Evolutionary conservation across 2,888 invertebrate genomes (phyloP).

Genomic region (Ganaspis brasiliensis): DNA sequence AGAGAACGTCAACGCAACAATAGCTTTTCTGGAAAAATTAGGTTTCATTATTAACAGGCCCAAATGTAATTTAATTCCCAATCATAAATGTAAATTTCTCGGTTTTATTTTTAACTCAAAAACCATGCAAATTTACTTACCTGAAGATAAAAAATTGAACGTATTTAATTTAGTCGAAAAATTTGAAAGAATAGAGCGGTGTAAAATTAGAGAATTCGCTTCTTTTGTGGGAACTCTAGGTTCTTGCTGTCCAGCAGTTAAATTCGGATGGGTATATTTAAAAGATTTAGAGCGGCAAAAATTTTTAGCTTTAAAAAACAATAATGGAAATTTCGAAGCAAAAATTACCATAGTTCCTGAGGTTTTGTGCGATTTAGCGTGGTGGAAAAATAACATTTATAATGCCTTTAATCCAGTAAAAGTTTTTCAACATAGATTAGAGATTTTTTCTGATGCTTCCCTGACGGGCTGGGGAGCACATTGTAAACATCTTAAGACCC

Average conservation of each 20-base stretch:
- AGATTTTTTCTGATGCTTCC: no score
- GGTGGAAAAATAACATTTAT: background rate
- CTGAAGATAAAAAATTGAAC: background rate
- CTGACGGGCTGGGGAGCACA: conserved; percentile 46
- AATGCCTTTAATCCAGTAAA: no score
- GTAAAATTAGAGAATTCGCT: conserved; percentile 45
- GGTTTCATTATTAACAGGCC: conserved; percentile 3
- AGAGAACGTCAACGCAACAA: background rate
- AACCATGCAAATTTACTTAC: background rate
- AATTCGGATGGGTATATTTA: conserved; percentile 43
- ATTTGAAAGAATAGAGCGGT: background rate
- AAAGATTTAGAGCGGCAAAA: background rate
- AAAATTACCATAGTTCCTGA: background rate
- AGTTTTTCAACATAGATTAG: no score
- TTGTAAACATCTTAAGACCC: conserved; percentile 35
- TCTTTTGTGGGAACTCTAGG: conserved; percentile 44
- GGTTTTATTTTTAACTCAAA: conserved; percentile 44
- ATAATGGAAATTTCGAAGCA: background rate
- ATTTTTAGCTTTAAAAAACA: background rate
- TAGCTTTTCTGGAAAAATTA: background rate
- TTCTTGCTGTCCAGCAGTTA: conserved; percentile 39
- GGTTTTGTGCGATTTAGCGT: background rate
- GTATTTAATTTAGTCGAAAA: background rate
- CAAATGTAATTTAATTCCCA: conserved; percentile 16
- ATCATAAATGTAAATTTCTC: conserved; percentile 47